phyloP scores from a whole-genome alignment of 2,113 vertebrate species.

The Neodon shergylaensis region DNA sequence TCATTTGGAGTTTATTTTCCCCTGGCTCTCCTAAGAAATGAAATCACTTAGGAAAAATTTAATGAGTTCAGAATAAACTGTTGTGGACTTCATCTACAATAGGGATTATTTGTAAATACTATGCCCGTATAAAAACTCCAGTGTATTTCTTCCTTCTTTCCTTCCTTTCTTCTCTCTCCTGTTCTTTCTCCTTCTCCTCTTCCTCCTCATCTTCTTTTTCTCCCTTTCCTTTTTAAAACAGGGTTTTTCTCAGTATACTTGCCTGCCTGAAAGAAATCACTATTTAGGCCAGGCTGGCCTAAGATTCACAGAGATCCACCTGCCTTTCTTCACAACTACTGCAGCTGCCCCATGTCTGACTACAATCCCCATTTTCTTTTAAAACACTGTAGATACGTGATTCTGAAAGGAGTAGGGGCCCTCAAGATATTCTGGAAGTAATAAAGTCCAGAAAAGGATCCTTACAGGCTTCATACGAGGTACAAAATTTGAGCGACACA shows the following conservation, averaged over 20 bases:
- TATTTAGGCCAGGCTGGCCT: not conserved
- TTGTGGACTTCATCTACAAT: not conserved
- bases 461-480: not conserved
- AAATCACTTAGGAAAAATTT: conserved; percentile 12
- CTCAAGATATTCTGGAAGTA: not conserved
- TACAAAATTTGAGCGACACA: too few relatives aligned
- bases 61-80: not conserved
- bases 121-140: not conserved
- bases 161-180: not conserved
- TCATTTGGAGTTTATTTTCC: not conserved
- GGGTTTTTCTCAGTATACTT: not conserved
- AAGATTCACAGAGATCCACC: not conserved
- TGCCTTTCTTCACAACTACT: not conserved
- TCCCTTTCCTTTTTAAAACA: not conserved
- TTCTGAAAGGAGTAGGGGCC: not conserved
- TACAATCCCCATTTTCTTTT: not conserved
- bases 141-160: not conserved
- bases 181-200: rapidly evolving
- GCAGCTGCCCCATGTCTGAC: not conserved
- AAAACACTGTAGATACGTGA: not conserved
- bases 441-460: not conserved
- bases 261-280: not conserved
- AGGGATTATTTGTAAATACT: not conserved
- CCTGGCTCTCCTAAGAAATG: not conserved
- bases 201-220: not conserved